A percentile compares a stretch with the other conserved stretches of the same genome.
phyloP scores from a whole-genome alignment of 1,140 invertebrate genomes.

The Frieseomelitta varia region DNA sequence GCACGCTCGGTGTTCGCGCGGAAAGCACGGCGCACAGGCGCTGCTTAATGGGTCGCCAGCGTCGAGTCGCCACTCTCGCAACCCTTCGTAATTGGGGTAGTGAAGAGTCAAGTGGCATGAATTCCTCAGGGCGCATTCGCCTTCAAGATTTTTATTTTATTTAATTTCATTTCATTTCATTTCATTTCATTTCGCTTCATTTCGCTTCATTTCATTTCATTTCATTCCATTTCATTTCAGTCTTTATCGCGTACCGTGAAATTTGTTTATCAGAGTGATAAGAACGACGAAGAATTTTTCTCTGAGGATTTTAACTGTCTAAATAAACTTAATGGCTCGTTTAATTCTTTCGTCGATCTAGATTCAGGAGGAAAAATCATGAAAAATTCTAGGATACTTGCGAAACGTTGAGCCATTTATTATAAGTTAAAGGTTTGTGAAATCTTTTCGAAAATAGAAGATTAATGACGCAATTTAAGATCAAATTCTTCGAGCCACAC shows the following conservation, averaged over 20 bases:
- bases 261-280: background rate
- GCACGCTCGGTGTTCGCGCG: background rate
- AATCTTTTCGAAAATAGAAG: no score
- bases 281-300: background rate
- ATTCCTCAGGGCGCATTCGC: background rate
- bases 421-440: no score
- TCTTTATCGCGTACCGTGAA: background rate
- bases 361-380: no score
- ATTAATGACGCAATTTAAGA: no score
- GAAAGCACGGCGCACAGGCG: conserved; percentile 15
- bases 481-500: no score
- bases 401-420: no score
- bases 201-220: background rate
- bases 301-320: no score
- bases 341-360: no score
- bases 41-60: conserved; percentile 2
- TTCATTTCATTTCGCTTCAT: background rate
- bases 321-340: no score
- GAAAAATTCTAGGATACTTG: no score
- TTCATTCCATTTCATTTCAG: background rate
- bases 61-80: background rate
- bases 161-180: background rate
- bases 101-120: background rate
- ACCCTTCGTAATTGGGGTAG: conserved; percentile 21
- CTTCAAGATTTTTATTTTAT: background rate